Evolutionary conservation across 2,888 invertebrate genomes (phyloP), one percentile per base, ranked within the genome.

Genomic region (Apeira syringaria): DNA sequence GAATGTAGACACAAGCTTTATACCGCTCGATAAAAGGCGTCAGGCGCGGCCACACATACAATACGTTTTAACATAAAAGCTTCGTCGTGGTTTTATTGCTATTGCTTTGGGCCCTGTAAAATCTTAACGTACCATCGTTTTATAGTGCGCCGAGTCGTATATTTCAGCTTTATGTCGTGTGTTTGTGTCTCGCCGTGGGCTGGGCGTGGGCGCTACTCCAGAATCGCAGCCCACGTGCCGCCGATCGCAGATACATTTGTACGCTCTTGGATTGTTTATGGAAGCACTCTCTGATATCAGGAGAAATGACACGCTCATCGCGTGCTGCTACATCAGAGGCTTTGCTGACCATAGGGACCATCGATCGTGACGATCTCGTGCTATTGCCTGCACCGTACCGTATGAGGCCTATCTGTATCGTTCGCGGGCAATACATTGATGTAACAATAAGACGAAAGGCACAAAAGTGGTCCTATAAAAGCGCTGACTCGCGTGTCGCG

Each of bases 151-250:
- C 68, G 68, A 67, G 73, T 76, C 77, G 75, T 83, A 80, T 83
- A 80, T 80, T 74, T 75, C 59, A 69, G 72, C 72, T 80, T 82
- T 82, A 83, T 75, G 75, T 73, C 69, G 66, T 62, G 65, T 70
- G 67, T 60, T 59, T 59, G 64, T 62, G 63, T 67, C 64, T 44
- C 54, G 37, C 61, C 60, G 71, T 64, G 60, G 68, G 71, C 62
- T 38, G 66, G 54, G 75, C 80, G 88, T 88, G 83, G 88, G 88
- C 75, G 87, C 80, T 84, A 78, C 85, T 82, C 83, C 82, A 83
- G 80, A 80, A 78, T 70, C 66, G 67, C 74, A 47, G 76, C 85
- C 83, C 84, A 81, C 83, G 79, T 80, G 81, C 78, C 73, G 47
- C 53, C 59, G 86, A 82, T 86, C 69, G 68, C 69, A 80, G 84